These are phyloP conservation scores for Nezara viridula DNA, from an alignment of 2,888 invertebrate species.

Conservation along the genomic window DNA sequence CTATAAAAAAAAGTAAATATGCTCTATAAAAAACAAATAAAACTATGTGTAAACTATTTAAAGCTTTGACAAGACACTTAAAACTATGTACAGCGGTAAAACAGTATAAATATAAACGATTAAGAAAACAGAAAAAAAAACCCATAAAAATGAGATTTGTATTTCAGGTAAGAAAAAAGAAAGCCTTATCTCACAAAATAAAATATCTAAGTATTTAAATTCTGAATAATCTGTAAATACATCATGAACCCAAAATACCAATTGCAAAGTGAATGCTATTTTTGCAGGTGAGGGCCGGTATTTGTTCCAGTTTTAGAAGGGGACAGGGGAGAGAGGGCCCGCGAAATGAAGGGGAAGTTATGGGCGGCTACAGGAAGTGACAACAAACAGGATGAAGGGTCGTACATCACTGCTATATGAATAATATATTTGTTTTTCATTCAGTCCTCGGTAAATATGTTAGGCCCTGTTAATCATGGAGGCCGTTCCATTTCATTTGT, in stretches of 20 bases:
- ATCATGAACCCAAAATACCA: not conserved
- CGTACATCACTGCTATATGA: conserved; percentile 47
- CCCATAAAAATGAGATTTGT: too few relatives aligned
- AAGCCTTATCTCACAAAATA: too few relatives aligned
- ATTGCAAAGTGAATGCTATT: not conserved
- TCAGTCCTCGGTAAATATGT: conserved; percentile 41
- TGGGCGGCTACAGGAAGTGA: conserved; percentile 49
- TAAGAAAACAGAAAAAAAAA: too few relatives aligned
- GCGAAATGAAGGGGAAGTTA: conserved; percentile 47
- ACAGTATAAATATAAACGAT: too few relatives aligned
- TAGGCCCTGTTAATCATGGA: conserved; percentile 42
- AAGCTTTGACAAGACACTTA: too few relatives aligned
- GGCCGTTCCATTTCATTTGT: conserved; percentile 36
- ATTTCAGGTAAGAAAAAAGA: too few relatives aligned
- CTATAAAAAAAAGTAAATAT: too few relatives aligned
- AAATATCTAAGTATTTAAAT: too few relatives aligned
- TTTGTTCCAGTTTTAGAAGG: conserved; percentile 21
- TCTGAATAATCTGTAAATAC: too few relatives aligned
- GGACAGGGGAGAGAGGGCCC: conserved; percentile 12
- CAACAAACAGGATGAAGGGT: conserved; percentile 51
- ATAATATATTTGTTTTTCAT: conserved; percentile 51
- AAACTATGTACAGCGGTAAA: too few relatives aligned
- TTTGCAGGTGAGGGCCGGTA: conserved; percentile 5
- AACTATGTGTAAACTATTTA: too few relatives aligned
- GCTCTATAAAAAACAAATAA: too few relatives aligned